These are phyloP conservation scores for Bucco capensis DNA, from an alignment of 2,113 vertebrate genomes.

Conservation along the genomic window DNA sequence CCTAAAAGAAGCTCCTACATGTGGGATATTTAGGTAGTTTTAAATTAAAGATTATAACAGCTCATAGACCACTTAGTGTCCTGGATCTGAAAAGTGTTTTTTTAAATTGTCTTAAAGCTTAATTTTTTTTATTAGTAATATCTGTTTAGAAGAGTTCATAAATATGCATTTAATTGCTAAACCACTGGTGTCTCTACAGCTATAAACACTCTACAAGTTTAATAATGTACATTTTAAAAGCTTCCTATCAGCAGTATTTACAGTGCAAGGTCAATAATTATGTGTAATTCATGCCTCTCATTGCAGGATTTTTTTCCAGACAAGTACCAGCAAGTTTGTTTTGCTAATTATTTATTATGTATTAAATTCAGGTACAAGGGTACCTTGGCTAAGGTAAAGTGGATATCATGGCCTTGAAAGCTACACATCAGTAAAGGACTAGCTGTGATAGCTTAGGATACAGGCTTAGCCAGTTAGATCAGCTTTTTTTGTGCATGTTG, in stretches of 20 bases:
- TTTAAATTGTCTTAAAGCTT: neutral
- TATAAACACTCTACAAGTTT: neutral
- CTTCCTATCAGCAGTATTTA: conserved; percentile 28
- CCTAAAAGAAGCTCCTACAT: neutral
- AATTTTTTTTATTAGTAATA: neutral
- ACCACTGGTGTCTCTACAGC: neutral
- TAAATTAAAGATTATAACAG: neutral
- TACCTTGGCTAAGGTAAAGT: neutral
- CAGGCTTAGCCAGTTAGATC: neutral
- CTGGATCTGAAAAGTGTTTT: neutral
- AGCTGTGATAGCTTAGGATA: neutral
- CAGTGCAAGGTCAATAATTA: conserved; percentile 19
- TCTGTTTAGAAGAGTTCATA: neutral
- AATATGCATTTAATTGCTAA: conserved; percentile 29
- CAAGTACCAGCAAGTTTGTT: conserved; percentile 8
- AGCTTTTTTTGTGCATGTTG: neutral
- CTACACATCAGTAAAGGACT: neutral
- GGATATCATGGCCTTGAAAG: neutral
- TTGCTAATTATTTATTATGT: neutral
- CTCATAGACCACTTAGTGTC: neutral
- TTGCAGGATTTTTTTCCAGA: neutral
- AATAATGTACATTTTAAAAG: conserved; percentile 29
- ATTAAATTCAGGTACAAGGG: neutral
- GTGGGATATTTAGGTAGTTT: neutral
- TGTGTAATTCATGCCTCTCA: neutral